Conservation (phyloP, 2,797 vertebrate species). For the Cyprinodon diabolis region DNA sequence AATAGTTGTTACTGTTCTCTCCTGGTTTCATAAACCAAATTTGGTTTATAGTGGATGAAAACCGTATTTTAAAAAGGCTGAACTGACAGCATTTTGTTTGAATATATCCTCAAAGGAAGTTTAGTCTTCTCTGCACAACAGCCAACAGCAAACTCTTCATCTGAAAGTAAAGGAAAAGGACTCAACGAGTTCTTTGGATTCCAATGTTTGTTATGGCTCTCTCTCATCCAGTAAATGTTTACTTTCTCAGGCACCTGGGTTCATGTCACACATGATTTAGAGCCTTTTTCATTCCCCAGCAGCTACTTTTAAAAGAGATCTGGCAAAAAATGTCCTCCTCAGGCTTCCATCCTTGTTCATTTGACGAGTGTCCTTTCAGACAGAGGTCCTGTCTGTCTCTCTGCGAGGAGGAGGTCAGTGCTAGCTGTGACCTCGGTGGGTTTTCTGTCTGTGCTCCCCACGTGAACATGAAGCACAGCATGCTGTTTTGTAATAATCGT, state of each 20-base stretch:
- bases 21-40: constrained; percentile 44
- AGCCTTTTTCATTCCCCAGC: constrained; percentile 14
- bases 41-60: constrained; percentile 58
- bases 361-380: constrained; percentile 41
- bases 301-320: constrained; percentile 35
- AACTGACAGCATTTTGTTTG: constrained; percentile 35
- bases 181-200: constrained; percentile 27
- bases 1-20: constrained; percentile 6
- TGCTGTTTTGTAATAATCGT: constrained; percentile 92
- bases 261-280: constrained; percentile 20
- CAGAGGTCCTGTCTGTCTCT: constrained; percentile 34
- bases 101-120: constrained; percentile 37
- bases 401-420: constrained; percentile 34
- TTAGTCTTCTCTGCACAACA: constrained; percentile 42
- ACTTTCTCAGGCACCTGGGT: constrained; percentile 33
- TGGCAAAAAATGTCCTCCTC: constrained; percentile 40
- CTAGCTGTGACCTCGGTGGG: constrained; percentile 85
- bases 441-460: constrained; percentile 78
- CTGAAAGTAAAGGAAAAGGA: constrained; percentile 21
- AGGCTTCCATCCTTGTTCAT: constrained; percentile 42
- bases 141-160: constrained; percentile 25
- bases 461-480: constrained; percentile 92
- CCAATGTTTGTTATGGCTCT: constrained; percentile 28
- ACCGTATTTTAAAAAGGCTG: constrained; percentile 34
- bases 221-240: constrained; percentile 18